Percentiles rank a stretch among this genome's conserved stretches.
These are phyloP conservation scores for Hofmannophila pseudospretella DNA, from an alignment of 2,888 invertebrate genomes.

Conservation along the genomic window DNA sequence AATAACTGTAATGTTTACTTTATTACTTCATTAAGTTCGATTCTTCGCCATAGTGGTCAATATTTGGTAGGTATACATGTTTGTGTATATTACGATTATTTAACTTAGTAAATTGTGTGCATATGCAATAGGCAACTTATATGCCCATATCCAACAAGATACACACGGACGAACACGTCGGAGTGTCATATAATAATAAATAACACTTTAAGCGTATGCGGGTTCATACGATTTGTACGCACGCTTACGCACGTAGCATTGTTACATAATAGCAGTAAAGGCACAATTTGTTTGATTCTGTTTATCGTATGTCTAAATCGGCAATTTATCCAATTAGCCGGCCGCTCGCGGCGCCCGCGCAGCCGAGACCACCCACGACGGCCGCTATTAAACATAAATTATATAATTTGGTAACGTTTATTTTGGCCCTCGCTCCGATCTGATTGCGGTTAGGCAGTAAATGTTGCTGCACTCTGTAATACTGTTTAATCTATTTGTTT, in stretches of 20 bases:
- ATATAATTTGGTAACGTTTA: constrained; percentile 70
- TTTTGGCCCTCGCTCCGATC: constrained; percentile 41
- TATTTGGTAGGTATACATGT: no score
- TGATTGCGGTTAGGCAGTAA: constrained; percentile 33
- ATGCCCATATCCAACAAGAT: no score
- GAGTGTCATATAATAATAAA: no score
- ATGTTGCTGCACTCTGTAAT: constrained; percentile 7
- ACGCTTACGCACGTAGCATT: background rate
- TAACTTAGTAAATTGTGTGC: no score
- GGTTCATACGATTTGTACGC: no score
- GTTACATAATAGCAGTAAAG: constrained; percentile 1
- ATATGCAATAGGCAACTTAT: no score
- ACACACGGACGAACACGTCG: no score
- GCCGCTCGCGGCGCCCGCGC: constrained; percentile 34
- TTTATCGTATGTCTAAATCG: constrained; percentile 71
- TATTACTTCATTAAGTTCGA: no score
- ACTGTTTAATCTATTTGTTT: constrained; percentile 9
- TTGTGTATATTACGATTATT: no score
- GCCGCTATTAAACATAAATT: constrained; percentile 71
- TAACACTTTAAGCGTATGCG: no score
- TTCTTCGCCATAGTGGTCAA: no score
- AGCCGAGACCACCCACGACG: constrained; percentile 62
- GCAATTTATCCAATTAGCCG: constrained; percentile 74
- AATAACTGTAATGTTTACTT: no score
- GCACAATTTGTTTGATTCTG: constrained; percentile 66